Conservation (phyloP, 2,797 vertebrate genomes). For the Notolepis coatsorum region DNA sequence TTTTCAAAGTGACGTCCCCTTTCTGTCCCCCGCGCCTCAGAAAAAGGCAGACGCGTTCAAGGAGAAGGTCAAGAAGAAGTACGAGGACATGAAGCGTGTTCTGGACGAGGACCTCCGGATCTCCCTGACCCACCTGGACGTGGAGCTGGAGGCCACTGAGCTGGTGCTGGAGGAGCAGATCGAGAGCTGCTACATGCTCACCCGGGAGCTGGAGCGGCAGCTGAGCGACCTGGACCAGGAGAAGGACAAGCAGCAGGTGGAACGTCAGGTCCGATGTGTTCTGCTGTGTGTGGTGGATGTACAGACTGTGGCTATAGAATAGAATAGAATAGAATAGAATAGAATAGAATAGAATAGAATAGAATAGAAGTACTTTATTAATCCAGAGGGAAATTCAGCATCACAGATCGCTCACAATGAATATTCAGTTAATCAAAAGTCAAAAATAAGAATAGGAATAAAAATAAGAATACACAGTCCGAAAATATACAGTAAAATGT, state of each 20-base stretch:
- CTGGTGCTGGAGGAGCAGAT: constrained; percentile 57
- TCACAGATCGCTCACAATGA: no score
- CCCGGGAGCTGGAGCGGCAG: constrained; percentile 56
- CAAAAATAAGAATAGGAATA: no score
- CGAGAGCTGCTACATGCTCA: constrained; percentile 63
- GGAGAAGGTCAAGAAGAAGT: constrained; percentile 69
- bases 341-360: no score
- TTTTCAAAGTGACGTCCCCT: neutral
- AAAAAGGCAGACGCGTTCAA: constrained; percentile 60
- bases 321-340: no score
- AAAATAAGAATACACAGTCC: no score
- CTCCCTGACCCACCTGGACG: constrained; percentile 69
- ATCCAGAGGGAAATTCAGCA: no score
- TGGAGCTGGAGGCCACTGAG: constrained; percentile 57
- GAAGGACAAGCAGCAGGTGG: constrained; percentile 17
- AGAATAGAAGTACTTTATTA: no score
- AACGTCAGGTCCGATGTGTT: constrained; percentile 31
- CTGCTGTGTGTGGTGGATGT: neutral
- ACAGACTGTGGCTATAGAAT: no score
- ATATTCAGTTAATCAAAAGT: no score
- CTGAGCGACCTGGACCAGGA: constrained; percentile 41
- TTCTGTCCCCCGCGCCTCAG: constrained; percentile 30
- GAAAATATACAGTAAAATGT: no score
- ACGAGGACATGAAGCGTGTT: constrained; percentile 69
- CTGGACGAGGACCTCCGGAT: constrained; percentile 72